Evolutionary conservation across 2,888 invertebrate genomes (phyloP), one percentile per base, ranked within the genome.

Genomic region (Meandrusa payeni): DNA sequence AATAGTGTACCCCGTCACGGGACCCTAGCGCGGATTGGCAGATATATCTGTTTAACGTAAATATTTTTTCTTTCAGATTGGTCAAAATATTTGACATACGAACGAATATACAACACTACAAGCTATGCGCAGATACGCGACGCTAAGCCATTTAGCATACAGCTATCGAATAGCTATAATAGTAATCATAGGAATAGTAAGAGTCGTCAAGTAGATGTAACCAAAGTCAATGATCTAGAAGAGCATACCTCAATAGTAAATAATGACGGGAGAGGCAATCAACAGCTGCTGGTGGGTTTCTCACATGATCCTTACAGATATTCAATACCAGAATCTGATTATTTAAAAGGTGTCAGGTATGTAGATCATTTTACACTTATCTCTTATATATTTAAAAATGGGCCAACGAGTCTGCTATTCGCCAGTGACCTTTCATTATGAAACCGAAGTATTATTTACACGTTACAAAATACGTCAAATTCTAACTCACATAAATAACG

Each of bases 301-400:
- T 76, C 83, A 0, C 72, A 71, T 24, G 85, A 85, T 47, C 86
- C 86, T 0, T 87, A 72, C 42, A 70, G 85, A 46, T 72, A 70
- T 52, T 86, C 86, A 0, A 60, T 87, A 9, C 83, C 81, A 1
- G 76, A 76, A 13, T 68, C 67, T 3, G 83, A 85, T 43, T 86
- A 76, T 52, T 50, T 55, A 6, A 78, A 74, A 47, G 85, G 85
- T 17, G 75, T 79, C 5, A 80, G 85, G 86, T 82, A 51, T 64
- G 62, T 47, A 17, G 23, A 15, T 2, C 5, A 9, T 1, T n/a
- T 23, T 20, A 19, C 3, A n/a, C n/a, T n/a, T n/a, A n/a, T 15
- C 15, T 15, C 15, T 15, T 3, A 15, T 15, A 3, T 15, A 3
- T 3, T 15, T 15, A 15, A 15, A 15, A 15, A n/a, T n/a, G n/a